Conservation (phyloP, 2,888 invertebrate species). For the Zaprionus lineosus region DNA sequence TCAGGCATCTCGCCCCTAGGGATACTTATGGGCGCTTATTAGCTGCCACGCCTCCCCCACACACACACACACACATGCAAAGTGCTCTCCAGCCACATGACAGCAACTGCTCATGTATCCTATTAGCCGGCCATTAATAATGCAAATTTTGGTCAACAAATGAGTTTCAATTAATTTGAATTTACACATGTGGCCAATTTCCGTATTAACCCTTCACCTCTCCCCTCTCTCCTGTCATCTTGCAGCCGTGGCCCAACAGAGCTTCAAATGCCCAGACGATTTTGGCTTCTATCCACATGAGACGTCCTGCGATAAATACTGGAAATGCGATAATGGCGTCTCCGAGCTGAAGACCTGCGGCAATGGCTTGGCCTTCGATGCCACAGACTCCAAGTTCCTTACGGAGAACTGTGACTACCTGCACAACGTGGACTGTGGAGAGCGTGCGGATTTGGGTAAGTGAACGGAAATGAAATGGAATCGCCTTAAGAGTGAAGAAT, state of each 20-base stretch:
- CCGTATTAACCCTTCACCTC: conserved; percentile 72
- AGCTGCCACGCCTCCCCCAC: conserved; percentile 8
- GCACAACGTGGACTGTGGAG: conserved; percentile 96
- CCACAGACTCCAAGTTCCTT: conserved; percentile 93
- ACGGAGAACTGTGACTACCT: conserved; percentile 97
- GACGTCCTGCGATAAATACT: conserved; percentile 95
- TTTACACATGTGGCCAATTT: conserved; percentile 30
- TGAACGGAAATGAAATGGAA: too few species aligned
- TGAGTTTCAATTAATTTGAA: conserved; percentile 41
- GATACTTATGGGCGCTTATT: conserved; percentile 16
- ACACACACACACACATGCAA: too few species aligned
- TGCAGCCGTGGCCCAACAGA: conserved; percentile 89
- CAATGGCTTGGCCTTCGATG: conserved; percentile 95
- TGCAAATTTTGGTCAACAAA: conserved; percentile 28
- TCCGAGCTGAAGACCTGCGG: conserved; percentile 96
- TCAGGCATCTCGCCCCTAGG: too few species aligned
- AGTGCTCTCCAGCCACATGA: conserved; percentile 19
- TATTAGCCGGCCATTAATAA: conserved; percentile 27
- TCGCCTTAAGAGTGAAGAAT: too few species aligned
- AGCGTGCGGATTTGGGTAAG: conserved; percentile 92
- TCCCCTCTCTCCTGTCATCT: too few species aligned
- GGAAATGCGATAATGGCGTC: conserved; percentile 95
- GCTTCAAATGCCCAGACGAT: conserved; percentile 96
- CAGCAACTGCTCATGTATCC: neutral
- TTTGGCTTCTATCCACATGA: conserved; percentile 97